A percentile compares a stretch with the other conserved stretches of the same genome.
phyloP scores from a whole-genome alignment of 1,140 invertebrate genomes.

The Rhagoletis zephyria region DNA sequence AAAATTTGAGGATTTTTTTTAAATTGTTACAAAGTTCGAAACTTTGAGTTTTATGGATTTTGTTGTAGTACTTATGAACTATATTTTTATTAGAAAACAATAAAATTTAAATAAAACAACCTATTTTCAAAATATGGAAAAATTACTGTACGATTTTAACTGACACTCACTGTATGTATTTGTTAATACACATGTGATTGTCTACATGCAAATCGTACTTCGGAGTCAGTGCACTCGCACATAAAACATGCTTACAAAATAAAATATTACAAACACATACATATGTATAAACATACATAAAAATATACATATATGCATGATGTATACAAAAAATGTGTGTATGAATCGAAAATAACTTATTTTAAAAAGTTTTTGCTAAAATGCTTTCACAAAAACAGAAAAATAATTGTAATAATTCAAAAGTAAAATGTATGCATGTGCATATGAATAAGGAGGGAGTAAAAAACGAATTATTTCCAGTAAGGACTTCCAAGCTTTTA shows the following conservation, averaged over 20 bases:
- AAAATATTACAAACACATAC: neutral
- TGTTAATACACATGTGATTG: slow-evolving; percentile 1
- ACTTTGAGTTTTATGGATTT: no score
- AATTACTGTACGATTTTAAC: neutral
- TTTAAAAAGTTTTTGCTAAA: slow-evolving; percentile 51
- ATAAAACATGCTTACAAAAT: neutral
- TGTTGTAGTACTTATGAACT: no score
- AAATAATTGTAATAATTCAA: neutral
- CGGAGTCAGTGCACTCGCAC: slow-evolving; percentile 14
- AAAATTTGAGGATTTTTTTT: no score
- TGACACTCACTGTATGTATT: neutral
- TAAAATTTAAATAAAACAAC: no score
- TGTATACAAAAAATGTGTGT: slow-evolving; percentile 23
- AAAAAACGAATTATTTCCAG: slow-evolving; percentile 8
- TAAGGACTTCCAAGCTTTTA: slow-evolving; percentile 37
- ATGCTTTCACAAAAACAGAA: slow-evolving; percentile 49
- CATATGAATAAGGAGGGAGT: neutral
- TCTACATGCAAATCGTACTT: neutral
- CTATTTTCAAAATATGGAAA: no score
- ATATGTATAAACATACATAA: neutral
- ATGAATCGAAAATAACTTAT: slow-evolving; percentile 29
- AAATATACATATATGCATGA: neutral
- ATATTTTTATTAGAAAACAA: no score
- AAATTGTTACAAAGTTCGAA: no score
- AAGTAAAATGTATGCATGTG: neutral